Evolutionary conservation across 1,140 invertebrate species (phyloP), one percentile per base, ranked within the genome.

Genomic region (Neotoxoptera formosana): DNA sequence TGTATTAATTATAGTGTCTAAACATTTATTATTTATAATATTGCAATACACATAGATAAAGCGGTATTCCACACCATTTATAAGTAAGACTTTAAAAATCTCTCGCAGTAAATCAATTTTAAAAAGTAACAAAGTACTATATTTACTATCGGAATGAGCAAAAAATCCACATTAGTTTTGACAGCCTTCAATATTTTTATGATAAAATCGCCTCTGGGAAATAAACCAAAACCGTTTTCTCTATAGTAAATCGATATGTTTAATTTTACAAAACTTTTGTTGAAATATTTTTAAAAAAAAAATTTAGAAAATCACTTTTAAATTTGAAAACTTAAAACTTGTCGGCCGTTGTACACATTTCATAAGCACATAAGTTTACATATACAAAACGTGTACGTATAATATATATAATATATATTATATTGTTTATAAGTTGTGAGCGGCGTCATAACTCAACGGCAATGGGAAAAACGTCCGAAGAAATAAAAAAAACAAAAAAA

Each of bases 301-400:
- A 45, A 86, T 45, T 1, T 47, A 67, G 11, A 11, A 11, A 4
- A 87, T 47, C 45, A 48, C 84, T 48, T 87, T 87, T 87, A 48
- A 48, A 87, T 48, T 87, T 87, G 30, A 87, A 45, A 87, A 87
- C 45, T 47, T n/a, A 48, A 87, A 87, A 87, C 84, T 87, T 87
- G 30, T 47, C 84, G 7, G 48, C 21, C 48, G 20, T 87, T 4
- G n/a, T n/a, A 87, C 84, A 45, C 45, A 87, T 87, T 87, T 88
- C 51, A 51, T 88, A 34, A 48, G 20, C 41, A 34, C 34, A 88
- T 88, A 51, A n/a, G 41, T 34, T 17, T 87, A 3, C 48, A 20
- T 34, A 47, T 34, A 47, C 84, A 84, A 2, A n/a, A 47, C n/a
- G n/a, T n/a, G n/a, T n/a, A n/a, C n/a, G n/a, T 86, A 41, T 4